Conservation (phyloP, 2,797 vertebrate genomes). For the Jordanella pulchra region DNA sequence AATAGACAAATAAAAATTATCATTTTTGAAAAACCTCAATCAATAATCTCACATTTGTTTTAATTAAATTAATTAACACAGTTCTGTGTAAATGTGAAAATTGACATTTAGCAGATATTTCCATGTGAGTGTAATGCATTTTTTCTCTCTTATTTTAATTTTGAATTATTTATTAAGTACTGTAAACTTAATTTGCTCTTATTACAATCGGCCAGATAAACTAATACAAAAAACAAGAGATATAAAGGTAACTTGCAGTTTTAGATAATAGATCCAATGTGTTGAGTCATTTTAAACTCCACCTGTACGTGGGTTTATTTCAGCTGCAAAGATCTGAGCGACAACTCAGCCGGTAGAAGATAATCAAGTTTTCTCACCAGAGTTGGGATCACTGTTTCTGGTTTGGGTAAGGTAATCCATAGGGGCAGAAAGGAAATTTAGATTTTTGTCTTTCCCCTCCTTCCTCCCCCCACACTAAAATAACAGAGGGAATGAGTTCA, state of each 20-base stretch:
- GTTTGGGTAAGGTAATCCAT: conserved; percentile 68
- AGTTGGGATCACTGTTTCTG: conserved; percentile 49
- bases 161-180: conserved; percentile 20
- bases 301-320: neutral
- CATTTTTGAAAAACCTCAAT: conserved; percentile 5
- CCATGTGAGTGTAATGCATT: neutral
- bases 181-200: neutral
- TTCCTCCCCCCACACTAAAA: conserved; percentile 59
- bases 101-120: neutral
- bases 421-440: conserved; percentile 56
- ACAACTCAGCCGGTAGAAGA: conserved; percentile 52
- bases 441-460: conserved; percentile 27
- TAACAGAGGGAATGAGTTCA: conserved; percentile 76
- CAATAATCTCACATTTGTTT: conserved; percentile 15
- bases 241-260: neutral
- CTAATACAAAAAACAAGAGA: conserved; percentile 29
- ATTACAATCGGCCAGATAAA: neutral
- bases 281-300: conserved; percentile 28
- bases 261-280: neutral
- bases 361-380: conserved; percentile 64
- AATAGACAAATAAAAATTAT: neutral
- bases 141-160: conserved; percentile 12
- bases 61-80: neutral
- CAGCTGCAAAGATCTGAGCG: conserved; percentile 41
- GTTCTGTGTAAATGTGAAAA: conserved; percentile 12